These are phyloP conservation scores for Drosophila setifemur DNA, from an alignment of 1,140 invertebrate genomes.

Conservation along the genomic window DNA sequence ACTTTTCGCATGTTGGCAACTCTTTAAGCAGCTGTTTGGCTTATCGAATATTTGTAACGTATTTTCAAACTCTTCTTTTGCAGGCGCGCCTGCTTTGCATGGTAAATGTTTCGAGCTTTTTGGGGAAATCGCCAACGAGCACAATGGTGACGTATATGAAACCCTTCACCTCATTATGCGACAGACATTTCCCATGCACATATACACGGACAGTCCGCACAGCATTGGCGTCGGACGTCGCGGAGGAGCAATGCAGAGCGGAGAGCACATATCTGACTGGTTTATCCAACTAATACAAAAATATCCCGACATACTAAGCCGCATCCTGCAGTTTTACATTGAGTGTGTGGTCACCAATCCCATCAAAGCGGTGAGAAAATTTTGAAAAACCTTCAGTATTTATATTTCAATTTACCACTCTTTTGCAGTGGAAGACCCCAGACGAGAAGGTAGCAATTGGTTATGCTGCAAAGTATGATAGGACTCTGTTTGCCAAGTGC, in stretches of 20 bases:
- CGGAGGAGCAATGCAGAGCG: constrained; percentile 18
- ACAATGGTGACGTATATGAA: constrained; percentile 74
- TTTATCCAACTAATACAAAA: constrained; percentile 67
- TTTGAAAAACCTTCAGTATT: not conserved
- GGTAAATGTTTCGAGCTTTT: constrained; percentile 70
- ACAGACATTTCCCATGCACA: constrained; percentile 64
- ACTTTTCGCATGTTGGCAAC: not conserved
- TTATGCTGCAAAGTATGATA: constrained; percentile 80
- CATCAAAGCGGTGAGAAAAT: constrained; percentile 46
- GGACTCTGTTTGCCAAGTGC: constrained; percentile 71
- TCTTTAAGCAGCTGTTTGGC: not conserved
- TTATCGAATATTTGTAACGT: constrained; percentile 2
- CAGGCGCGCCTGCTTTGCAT: constrained; percentile 64
- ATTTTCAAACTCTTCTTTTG: not conserved
- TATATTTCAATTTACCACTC: not conserved
- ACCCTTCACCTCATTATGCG: constrained; percentile 68
- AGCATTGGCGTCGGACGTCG: constrained; percentile 29
- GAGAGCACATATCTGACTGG: constrained; percentile 79
- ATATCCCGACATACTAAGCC: constrained; percentile 55
- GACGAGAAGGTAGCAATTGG: constrained; percentile 70
- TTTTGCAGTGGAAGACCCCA: constrained; percentile 57
- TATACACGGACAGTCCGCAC: constrained; percentile 50
- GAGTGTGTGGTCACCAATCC: constrained; percentile 74
- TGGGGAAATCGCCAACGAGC: constrained; percentile 69
- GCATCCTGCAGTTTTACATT: constrained; percentile 64